Evolutionary conservation across 2,113 vertebrate genomes (phyloP).

Genomic region (Colossoma macropomum): DNA sequence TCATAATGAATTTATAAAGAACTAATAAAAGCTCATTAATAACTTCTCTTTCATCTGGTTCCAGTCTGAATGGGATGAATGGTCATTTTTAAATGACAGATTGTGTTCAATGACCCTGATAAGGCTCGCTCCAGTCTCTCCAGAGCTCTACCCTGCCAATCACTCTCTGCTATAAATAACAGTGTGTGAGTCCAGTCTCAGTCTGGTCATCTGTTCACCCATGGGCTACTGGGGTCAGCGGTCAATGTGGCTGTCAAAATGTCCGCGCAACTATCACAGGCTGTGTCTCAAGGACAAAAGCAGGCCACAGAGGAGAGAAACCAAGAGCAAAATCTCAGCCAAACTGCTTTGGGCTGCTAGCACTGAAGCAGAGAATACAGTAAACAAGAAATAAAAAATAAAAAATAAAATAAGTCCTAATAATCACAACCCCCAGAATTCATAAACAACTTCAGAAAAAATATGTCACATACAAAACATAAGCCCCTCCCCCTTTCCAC

Average conservation of each 20-base stretch:
- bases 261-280: neutral
- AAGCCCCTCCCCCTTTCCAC: too few relatives aligned
- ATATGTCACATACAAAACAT: too few relatives aligned
- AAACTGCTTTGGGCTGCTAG: neutral
- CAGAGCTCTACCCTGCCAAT: conserved; percentile 10
- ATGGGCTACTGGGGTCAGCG: neutral
- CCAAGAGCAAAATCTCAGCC: neutral
- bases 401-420: too few relatives aligned
- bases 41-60: conserved; percentile 23
- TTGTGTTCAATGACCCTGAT: conserved; percentile 7
- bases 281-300: neutral
- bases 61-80: conserved; percentile 8
- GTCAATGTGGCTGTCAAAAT: neutral
- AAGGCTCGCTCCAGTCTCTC: conserved; percentile 4
- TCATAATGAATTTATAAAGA: conserved; percentile 25
- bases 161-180: conserved; percentile 30
- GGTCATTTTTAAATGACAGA: conserved; percentile 26
- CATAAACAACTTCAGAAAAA: too few relatives aligned
- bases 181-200: conserved; percentile 9
- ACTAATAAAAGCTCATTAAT: conserved; percentile 20
- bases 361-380: neutral
- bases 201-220: conserved; percentile 24
- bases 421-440: too few relatives aligned
- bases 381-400: neutral
- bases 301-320: neutral